phyloP scores from a whole-genome alignment of 1,140 invertebrate genomes.

The Homarus americanus region DNA sequence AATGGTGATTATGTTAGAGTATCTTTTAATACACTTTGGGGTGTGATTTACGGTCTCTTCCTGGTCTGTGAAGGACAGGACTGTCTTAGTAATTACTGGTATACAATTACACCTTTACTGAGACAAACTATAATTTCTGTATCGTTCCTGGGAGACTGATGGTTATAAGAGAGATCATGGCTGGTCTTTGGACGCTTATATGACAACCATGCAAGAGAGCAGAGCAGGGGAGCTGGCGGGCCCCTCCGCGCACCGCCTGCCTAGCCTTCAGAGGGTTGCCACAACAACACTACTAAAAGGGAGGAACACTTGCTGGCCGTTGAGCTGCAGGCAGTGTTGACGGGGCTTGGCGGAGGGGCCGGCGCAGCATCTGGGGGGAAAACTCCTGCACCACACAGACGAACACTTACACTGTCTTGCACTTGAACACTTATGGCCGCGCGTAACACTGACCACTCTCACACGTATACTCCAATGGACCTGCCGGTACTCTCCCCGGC shows the following conservation, averaged over 20 bases:
- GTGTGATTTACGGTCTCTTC: too few species aligned
- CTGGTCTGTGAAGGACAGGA: too few species aligned
- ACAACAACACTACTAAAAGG: conserved; percentile 43
- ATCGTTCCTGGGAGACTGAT: not conserved
- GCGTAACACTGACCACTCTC: conserved; percentile 52
- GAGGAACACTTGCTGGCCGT: conserved; percentile 53
- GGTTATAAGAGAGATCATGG: not conserved
- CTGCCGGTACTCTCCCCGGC: conserved; percentile 14
- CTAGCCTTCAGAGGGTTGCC: not conserved
- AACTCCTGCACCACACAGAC: conserved; percentile 51
- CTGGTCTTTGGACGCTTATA: not conserved
- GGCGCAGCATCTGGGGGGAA: conserved; percentile 6
- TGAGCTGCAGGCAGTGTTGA: conserved; percentile 42
- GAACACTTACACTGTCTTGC: conserved; percentile 52
- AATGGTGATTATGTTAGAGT: not conserved
- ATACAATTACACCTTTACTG: not conserved
- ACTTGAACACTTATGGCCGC: conserved; percentile 46
- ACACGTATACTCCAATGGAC: conserved; percentile 26
- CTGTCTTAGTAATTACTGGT: too few species aligned
- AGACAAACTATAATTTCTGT: not conserved
- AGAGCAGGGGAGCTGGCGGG: not conserved
- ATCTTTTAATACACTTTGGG: too few species aligned
- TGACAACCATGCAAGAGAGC: not conserved
- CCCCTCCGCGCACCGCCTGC: not conserved
- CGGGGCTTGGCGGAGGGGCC: conserved; percentile 38